phyloP scores from a whole-genome alignment of 2,888 invertebrate genomes.

The Onthophagus sagittarius region DNA sequence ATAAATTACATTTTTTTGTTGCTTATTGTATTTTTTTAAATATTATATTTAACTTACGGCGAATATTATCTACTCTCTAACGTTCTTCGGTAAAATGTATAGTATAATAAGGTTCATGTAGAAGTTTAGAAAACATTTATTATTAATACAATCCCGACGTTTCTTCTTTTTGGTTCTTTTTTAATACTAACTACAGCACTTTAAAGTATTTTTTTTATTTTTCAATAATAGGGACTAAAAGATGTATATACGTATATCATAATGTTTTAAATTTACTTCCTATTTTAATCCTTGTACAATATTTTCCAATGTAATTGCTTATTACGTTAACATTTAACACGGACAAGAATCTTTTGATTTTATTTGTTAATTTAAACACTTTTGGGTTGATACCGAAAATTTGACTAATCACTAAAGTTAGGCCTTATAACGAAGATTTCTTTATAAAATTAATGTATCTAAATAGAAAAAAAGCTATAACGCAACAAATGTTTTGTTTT shows the following conservation, averaged over 20 bases:
- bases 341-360: neutral
- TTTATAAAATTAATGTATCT: slow-evolving; percentile 7
- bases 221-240: neutral
- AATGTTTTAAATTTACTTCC: neutral
- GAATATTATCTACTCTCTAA: neutral
- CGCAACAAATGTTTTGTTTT: neutral
- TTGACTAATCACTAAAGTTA: neutral
- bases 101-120: neutral
- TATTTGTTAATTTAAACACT: neutral
- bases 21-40: slow-evolving; percentile 7
- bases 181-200: neutral
- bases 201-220: neutral
- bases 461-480: neutral
- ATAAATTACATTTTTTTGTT: slow-evolving; percentile 1
- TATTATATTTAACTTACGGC: neutral
- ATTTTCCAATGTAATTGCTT: neutral
- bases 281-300: neutral
- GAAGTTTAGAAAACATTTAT: slow-evolving; percentile 9
- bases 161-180: slow-evolving; percentile 1
- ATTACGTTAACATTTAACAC: neutral
- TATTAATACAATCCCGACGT: slow-evolving; percentile 1
- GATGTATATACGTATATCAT: neutral
- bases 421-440: slow-evolving; percentile 4
- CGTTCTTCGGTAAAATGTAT: neutral
- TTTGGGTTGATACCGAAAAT: neutral